Base-by-base conservation (phyloP, 2,113 vertebrate genomes). In the Sinocyclocheilus rhinocerous region DNA sequence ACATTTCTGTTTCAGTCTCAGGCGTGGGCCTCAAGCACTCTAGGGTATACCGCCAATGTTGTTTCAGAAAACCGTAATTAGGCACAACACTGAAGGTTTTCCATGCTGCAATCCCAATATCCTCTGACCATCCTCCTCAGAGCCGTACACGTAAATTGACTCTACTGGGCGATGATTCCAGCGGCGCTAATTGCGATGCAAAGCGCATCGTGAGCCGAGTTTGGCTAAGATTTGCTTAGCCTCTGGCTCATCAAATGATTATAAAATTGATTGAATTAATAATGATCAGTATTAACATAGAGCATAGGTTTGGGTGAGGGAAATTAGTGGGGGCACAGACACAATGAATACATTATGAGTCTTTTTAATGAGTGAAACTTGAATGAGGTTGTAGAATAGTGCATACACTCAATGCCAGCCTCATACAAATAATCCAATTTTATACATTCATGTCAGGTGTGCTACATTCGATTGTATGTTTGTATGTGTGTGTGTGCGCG, bases 201-300 rank as follows among this genome's bases (percentile, higher is more conserved):
- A 88, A 84, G 42, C 88, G 65, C 86, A 89, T 89, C 87, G 89
- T 70, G 89, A 89, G 81, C 89, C 89, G 89, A 89, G 91, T 92
- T 89, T 87, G 90, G 91, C 84, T 91, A 92, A 92, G 91, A 93
- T 93, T 94, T 94, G 90, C 89, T 89, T 93, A 91, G 92, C 94
- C 93, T 93, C 91, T 93, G 92, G 92, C 92, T 91, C 85, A 89
- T 92, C 92, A 93, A 92, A 93, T 93, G 92, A 94, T 93, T 92
- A 85, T 89, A 80, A 94, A 94, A 94, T 94, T 93, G 93, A 93
- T 94, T 93, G 90, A 92, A 94, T 95, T 94, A 94, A 93, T 94
- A 93, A 89, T 92, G 93, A 94, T 94, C 91, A 90, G 91, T 89
- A 90, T 86, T 92, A 92, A 92, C 91, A 52, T 86, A 83, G 85